phyloP scores from a whole-genome alignment of 2,888 invertebrate species.

The Noctua comes region DNA sequence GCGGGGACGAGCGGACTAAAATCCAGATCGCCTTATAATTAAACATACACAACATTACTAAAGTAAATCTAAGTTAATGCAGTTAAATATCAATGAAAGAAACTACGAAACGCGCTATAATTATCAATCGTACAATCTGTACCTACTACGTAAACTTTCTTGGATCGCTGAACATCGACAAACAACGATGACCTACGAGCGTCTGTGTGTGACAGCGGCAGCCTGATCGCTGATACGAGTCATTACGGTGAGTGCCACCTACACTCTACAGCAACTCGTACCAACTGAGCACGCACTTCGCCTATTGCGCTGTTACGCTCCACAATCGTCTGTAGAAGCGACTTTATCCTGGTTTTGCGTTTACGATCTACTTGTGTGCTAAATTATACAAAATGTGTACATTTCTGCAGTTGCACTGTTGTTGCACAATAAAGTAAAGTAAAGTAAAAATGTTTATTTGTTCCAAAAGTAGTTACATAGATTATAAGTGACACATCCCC shows the following conservation, averaged over 20 bases:
- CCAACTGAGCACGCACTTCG: constrained; percentile 52
- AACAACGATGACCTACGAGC: background rate
- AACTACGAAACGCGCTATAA: background rate
- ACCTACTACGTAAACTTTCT: constrained; percentile 5
- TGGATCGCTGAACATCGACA: constrained; percentile 16
- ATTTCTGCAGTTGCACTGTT: background rate
- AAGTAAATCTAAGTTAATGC: background rate
- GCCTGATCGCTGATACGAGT: constrained; percentile 47
- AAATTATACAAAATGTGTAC: background rate
- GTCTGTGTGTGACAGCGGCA: background rate
- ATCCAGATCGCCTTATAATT: background rate
- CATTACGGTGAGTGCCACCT: constrained; percentile 63
- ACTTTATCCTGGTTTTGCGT: background rate
- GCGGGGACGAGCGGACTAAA: background rate
- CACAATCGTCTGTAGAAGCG: constrained; percentile 30
- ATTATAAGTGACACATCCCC: too few relatives aligned
- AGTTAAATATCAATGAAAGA: background rate
- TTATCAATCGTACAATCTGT: background rate
- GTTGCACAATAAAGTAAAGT: too few relatives aligned
- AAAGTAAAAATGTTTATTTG: too few relatives aligned
- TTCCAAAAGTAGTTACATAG: too few relatives aligned
- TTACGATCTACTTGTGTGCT: background rate
- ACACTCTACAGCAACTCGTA: constrained; percentile 4
- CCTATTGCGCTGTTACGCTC: constrained; percentile 26
- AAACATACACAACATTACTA: background rate